Evolutionary conservation across 35 echinoderm and acorn worm genomes (phyloP), one percentile per base, ranked within the genome.

Genomic region (Holothuria glaberrima): DNA sequence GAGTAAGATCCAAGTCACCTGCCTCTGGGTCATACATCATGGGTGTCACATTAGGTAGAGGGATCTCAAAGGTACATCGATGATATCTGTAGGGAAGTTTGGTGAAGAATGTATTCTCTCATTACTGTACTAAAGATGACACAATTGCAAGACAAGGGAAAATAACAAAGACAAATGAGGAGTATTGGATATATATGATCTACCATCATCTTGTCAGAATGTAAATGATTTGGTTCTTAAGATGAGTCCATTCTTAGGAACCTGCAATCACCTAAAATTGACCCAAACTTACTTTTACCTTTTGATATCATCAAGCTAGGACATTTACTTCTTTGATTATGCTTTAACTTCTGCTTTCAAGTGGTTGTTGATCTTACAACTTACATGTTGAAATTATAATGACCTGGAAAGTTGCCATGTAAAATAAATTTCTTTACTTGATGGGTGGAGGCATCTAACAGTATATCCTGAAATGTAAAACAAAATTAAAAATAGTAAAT

Each of bases 381-480:
- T 99, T 73, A 99, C 97, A 99, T 99, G 58, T 95, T 99, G 63
- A 99, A 99, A 63, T 99, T 95, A 56, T 95, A 99, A 57, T 99
- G 97, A 27, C 97, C 97, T 69, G 97, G 97, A 68, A 86, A 99
- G 79, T 99, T 99, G 41, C 77, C 63, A 63, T 99, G 97, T 57
- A 99, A 73, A 30, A 99, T 94, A 68, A 99, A 99, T 71, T 99
- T 99, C 79, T 99, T 99, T 6, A 91, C 97, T 71, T 82, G 78
- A 35, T 99, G 97, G 30, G 93, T 95, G 52, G 61, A 60, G 18
- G 97, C 97, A 93, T 99, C 97, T 63, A 99, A 89, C 22, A 99
- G 67, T 13, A 99, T 93, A 93, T 99, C 97, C 97, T 99, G 82
- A 13, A 82, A 92, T 70, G 28, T 27, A 75, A 59, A 92, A 54